Base-by-base conservation (phyloP, 2,797 vertebrate genomes). In the Gymnothorax javanicus region DNA sequence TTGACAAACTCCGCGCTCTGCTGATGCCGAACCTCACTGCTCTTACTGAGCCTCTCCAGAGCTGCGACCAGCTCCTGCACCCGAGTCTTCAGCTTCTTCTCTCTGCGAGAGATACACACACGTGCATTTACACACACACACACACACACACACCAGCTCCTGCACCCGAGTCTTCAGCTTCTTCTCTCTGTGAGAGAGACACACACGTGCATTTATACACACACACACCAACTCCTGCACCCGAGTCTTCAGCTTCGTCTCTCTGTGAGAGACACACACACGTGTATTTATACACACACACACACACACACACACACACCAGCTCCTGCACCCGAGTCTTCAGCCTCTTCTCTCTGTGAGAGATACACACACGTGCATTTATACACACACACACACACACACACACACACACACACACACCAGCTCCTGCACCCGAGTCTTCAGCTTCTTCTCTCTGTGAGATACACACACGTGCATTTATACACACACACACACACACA, bases 1-100 rank as follows among this genome's bases (percentile, higher is more conserved):
- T 96, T 97, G 27, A 97, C 96, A 50, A 97, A 97, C 91, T 97
- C 97, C 0, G 97, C 96, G 0, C 96, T 97, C 75, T 97, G 97
- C 93, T 97, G 97, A 90, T 97, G 96, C 87, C 96, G 93, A 87
- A 97, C 95, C 90, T 97, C 97, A 56, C 97, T 97, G 94, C 97
- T 97, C 89, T 97, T 97, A 0, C 96, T 97, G 59, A 97, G 96
- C 90, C 96, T 95, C 88, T 97, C 97, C 91, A 97, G 90, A 59
- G 96, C 96, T 23, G 94, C 95, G 87, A 97, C 96, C 88, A 97
- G 89, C 88, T 97, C 97, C 84, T 97, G 97, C 57, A 97, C 97
- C 91, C 96, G 94, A 86, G 92, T 89, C 89, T 97, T 97, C 88
- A 97, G 87, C 87, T 97, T 97, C 95, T 97, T 97, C 93, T 97